Percentiles rank a stretch among this genome's conserved stretches.
These are phyloP conservation scores for Synanthedon andrenaeformis DNA, from an alignment of 2,888 invertebrate species.

Conservation along the genomic window DNA sequence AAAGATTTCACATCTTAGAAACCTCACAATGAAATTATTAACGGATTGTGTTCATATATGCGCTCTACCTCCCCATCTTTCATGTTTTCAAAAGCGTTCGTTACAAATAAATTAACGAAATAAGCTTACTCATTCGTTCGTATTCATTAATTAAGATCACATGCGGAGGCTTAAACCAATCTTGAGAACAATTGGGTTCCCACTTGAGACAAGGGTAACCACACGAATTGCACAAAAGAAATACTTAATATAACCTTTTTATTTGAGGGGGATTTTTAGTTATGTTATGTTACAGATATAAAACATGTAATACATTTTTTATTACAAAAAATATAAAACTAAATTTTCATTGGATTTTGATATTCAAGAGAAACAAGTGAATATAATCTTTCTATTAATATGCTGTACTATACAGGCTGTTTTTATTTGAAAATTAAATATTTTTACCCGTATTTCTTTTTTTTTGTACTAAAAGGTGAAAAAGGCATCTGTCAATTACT, in stretches of 20 bases:
- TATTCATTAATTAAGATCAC: constrained; percentile 70
- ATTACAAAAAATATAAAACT: too few relatives aligned
- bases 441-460: too few relatives aligned
- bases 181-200: constrained; percentile 65
- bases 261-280: too few relatives aligned
- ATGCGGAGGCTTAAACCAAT: constrained; percentile 66
- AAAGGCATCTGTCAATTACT: too few relatives aligned
- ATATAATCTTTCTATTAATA: too few relatives aligned
- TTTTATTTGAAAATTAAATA: too few relatives aligned
- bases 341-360: too few relatives aligned
- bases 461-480: too few relatives aligned
- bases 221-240: constrained; percentile 4
- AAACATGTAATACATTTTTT: too few relatives aligned
- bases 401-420: too few relatives aligned
- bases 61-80: constrained; percentile 1
- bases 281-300: too few relatives aligned
- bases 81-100: constrained; percentile 5
- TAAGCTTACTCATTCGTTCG: constrained; percentile 65
- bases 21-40: constrained; percentile 8
- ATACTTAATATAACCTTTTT: background rate
- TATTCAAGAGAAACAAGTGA: too few relatives aligned
- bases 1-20: background rate
- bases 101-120: constrained; percentile 42
- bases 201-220: constrained; percentile 27
- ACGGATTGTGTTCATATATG: constrained; percentile 7